Evolutionary conservation across 1,140 invertebrate species (phyloP).

Genomic region (Lutraria rhynchaena): DNA sequence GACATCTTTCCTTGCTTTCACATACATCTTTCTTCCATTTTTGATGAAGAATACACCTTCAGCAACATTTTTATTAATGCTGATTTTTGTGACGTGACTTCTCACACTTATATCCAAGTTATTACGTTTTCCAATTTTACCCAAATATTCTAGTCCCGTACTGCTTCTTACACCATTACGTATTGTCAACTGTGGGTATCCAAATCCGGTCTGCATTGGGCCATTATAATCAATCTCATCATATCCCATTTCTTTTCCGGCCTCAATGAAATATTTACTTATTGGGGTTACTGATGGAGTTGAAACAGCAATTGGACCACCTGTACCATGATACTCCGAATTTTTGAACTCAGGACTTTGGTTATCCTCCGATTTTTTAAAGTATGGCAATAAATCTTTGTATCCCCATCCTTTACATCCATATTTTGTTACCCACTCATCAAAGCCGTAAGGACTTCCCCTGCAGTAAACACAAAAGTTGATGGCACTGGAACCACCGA

Average conservation of each 20-base stretch:
- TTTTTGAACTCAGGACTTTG: neutral
- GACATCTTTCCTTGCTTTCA: conserved; percentile 16
- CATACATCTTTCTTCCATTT: conserved; percentile 12
- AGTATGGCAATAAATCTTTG: neutral
- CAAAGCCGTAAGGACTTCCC: conserved; percentile 95
- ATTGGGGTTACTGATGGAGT: neutral
- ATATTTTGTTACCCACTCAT: conserved; percentile 89
- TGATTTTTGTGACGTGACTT: conserved; percentile 11
- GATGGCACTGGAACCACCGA: conserved; percentile 92
- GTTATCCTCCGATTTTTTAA: neutral
- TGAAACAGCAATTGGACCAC: neutral
- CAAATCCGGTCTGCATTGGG: conserved; percentile 89
- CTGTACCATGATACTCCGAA: neutral
- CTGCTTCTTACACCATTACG: neutral
- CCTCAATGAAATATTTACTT: neutral
- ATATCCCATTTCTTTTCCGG: neutral
- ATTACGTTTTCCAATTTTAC: neutral
- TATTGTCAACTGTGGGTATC: conserved; percentile 86
- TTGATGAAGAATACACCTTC: conserved; percentile 22
- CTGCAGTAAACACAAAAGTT: conserved; percentile 98
- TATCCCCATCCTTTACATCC: neutral
- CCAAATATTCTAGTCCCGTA: conserved; percentile 5
- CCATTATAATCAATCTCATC: neutral
- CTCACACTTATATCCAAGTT: conserved; percentile 15
- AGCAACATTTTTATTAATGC: conserved; percentile 15